These are phyloP conservation scores for Vultur gryphus DNA, from an alignment of 2,797 vertebrate species.

Conservation along the genomic window DNA sequence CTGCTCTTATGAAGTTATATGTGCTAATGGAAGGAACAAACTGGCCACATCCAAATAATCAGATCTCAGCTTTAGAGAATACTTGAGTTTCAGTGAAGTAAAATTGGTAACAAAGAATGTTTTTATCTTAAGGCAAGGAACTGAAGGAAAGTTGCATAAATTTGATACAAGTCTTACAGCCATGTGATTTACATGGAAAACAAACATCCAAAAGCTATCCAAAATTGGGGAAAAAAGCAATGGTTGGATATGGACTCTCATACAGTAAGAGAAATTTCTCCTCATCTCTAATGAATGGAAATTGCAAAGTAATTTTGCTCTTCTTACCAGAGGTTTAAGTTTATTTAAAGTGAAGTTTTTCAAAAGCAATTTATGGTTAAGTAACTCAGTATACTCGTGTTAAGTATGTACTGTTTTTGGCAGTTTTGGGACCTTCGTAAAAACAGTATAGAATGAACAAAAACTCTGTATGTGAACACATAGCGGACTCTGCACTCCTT, in stretches of 20 bases:
- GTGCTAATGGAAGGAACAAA: not conserved
- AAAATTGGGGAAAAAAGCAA: conserved; percentile 34
- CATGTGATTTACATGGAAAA: conserved; percentile 35
- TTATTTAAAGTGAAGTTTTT: not conserved
- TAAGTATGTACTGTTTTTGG: not conserved
- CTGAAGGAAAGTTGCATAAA: conserved; percentile 34
- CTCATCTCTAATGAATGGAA: conserved; percentile 11
- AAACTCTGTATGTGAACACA: not conserved
- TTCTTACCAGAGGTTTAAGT: not conserved
- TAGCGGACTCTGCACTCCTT: rapidly evolving
- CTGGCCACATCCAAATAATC: not conserved
- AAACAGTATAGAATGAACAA: not conserved
- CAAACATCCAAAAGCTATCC: conserved; percentile 22
- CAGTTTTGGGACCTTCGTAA: not conserved
- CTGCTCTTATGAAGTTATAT: not conserved
- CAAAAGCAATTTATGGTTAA: not conserved
- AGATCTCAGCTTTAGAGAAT: not conserved
- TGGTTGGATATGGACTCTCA: conserved; percentile 41
- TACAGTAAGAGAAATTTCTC: conserved; percentile 51
- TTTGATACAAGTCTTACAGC: conserved; percentile 24
- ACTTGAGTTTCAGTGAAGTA: not conserved
- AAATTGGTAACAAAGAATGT: conserved; percentile 22
- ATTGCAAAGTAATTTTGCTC: not conserved
- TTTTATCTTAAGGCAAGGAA: conserved; percentile 51
- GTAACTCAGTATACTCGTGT: not conserved